These are phyloP conservation scores for Alethe castanea DNA, from an alignment of 2,113 vertebrate species.

Conservation along the genomic window DNA sequence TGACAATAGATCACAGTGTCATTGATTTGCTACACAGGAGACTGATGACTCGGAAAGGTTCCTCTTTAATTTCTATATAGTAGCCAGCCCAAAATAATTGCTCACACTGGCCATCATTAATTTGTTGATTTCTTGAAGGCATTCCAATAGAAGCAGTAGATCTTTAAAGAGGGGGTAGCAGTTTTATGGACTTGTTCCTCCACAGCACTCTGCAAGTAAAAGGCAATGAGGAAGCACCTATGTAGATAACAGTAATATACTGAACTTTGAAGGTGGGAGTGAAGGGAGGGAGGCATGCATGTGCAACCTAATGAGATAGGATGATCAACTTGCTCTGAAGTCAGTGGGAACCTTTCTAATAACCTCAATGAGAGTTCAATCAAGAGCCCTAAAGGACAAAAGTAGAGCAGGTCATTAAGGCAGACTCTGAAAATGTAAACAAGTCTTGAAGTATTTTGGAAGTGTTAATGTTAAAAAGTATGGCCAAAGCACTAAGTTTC, in stretches of 20 bases:
- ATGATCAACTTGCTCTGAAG: not conserved
- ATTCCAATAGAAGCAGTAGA: not conserved
- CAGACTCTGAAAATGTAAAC: not conserved
- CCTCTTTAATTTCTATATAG: conserved; percentile 14
- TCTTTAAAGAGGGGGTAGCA: not conserved
- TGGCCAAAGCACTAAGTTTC: not conserved
- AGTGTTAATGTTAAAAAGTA: not conserved
- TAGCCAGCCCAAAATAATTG: conserved; percentile 17
- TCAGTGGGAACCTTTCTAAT: not conserved
- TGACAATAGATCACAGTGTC: conserved; percentile 8
- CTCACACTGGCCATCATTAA: not conserved
- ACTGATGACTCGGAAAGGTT: conserved; percentile 12
- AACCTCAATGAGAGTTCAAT: not conserved
- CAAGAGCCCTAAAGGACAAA: conserved; percentile 26
- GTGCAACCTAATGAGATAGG: conserved; percentile 9
- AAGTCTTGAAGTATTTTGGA: not conserved
- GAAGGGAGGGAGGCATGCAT: not conserved
- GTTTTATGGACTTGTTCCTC: conserved; percentile 20
- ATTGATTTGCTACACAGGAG: conserved; percentile 29
- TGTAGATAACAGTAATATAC: not conserved
- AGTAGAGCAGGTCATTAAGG: not conserved
- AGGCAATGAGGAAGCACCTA: not conserved
- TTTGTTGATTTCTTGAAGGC: conserved; percentile 22
- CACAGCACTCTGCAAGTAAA: not conserved
- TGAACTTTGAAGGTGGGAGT: not conserved